Base-by-base conservation (phyloP, 1,140 invertebrate genomes). In the Theocolax elegans region DNA sequence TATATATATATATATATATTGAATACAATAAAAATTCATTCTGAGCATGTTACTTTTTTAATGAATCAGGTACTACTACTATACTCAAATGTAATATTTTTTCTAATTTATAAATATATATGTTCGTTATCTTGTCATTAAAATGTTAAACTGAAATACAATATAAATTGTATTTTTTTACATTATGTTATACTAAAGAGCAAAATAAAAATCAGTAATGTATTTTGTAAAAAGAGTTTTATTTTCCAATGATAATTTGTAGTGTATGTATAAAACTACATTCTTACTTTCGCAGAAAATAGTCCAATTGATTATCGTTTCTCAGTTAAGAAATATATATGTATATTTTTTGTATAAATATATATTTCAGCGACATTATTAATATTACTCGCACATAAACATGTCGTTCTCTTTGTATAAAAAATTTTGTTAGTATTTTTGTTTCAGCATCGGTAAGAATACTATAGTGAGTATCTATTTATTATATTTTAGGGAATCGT, bases 211-310 rank as follows among this genome's bases (percentile, higher is more conserved):
- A 12, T 19, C 21, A 63, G 1, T 1, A 40, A 2, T 59, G n/a
- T 62, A 58, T 73, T 78, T 75, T 72, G 67, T 79, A 81, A 80
- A 81, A 81, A 79, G 67, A 71, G 72, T 72, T 80, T 81, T 80
- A 80, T 81, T 81, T 76, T 75, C 59, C 74, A 79, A 71, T 79
- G 70, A 81, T 78, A 77, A 76, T 78, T 80, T 68, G 75, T 79
- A 75, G 73, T 71, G 60, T 80, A 80, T 76, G 80, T 81, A 82
- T 82, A 82, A 81, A 82, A 79, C 73, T 81, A 81, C 76, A 70
- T 48, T 80, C 75, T 81, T 80, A 78, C 73, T 67, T 79, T 75
- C 67, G 54, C 27, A 64, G 63, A 72, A 75, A 74, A 75, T 75
- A 80, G 68, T 66, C 72, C 75, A 78, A 65, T 75, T 58, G 21